Percentiles rank a stretch among this genome's conserved stretches.
Evolutionary conservation across 2,888 invertebrate genomes (phyloP).

Genomic region (Pseudeuparius sepicola): DNA sequence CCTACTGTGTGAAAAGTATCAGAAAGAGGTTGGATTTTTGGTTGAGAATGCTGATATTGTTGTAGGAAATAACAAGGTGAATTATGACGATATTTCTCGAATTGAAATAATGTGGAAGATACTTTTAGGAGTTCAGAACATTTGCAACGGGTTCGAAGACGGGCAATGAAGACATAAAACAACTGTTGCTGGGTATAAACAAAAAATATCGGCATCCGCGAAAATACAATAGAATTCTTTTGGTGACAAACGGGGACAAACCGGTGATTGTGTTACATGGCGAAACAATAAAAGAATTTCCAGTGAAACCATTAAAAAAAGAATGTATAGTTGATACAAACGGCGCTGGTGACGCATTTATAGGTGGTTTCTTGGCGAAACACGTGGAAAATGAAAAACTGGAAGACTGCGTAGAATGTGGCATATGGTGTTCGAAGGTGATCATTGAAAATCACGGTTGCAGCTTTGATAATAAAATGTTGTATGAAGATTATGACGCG

Average conservation of each 20-base stretch:
- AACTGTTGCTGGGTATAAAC: no score
- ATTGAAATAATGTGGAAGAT: constrained; percentile 6
- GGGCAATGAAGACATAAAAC: not conserved
- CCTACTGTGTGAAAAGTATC: constrained; percentile 21
- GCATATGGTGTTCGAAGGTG: constrained; percentile 5
- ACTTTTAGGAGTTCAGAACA: constrained; percentile 25
- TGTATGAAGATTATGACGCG: no score
- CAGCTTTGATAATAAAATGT: constrained; percentile 10
- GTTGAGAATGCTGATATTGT: constrained; percentile 23
- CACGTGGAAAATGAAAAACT: constrained; percentile 1
- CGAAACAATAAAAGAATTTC: constrained; percentile 18
- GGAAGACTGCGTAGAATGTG: constrained; percentile 10
- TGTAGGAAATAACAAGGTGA: constrained; percentile 29
- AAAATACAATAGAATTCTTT: constrained; percentile 11
- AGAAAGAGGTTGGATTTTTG: constrained; percentile 21
- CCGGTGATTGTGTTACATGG: constrained; percentile 18
- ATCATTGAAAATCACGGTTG: constrained; percentile 11
- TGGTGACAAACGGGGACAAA: constrained; percentile 26
- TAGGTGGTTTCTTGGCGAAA: constrained; percentile 21
- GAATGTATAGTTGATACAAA: constrained; percentile 27
- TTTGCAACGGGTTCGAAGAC: constrained; percentile 19
- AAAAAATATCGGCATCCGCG: no score
- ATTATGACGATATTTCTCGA: constrained; percentile 1
- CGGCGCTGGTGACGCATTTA: constrained; percentile 31
- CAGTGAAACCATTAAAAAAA: constrained; percentile 16